Percentiles rank a stretch among this genome's conserved stretches.
phyloP scores from a whole-genome alignment of 2,113 vertebrate genomes.

The Prinia subflava region DNA sequence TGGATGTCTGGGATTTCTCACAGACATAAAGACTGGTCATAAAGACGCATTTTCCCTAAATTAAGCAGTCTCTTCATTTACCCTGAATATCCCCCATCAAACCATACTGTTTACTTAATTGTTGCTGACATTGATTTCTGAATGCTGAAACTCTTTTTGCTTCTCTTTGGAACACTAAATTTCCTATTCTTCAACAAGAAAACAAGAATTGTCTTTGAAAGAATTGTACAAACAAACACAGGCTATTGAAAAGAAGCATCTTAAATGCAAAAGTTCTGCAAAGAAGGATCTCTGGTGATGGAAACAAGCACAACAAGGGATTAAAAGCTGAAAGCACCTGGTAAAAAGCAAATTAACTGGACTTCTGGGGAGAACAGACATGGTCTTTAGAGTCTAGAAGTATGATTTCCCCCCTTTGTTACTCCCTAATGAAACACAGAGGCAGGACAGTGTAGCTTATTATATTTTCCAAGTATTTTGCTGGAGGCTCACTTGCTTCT shows the following conservation, averaged over 20 bases:
- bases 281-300: background rate
- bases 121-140: background rate
- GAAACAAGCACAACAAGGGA: background rate
- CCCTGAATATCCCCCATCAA: background rate
- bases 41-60: background rate
- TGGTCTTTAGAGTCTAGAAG: background rate
- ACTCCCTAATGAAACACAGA: background rate
- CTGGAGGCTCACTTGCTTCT: background rate
- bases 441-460: background rate
- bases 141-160: background rate
- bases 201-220: slow-evolving; percentile 22
- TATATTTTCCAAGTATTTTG: background rate
- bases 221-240: background rate
- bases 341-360: slow-evolving; percentile 17
- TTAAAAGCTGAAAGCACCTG: background rate
- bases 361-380: background rate
- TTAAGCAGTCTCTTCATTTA: background rate
- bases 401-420: background rate
- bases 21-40: background rate
- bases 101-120: background rate
- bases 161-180: background rate
- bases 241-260: background rate
- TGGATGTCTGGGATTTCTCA: background rate
- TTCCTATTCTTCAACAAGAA: background rate
- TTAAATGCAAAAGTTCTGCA: slow-evolving; percentile 14